Evolutionary conservation across 2,113 vertebrate species (phyloP).

Genomic region (Cyphomyrus plagiostoma): DNA sequence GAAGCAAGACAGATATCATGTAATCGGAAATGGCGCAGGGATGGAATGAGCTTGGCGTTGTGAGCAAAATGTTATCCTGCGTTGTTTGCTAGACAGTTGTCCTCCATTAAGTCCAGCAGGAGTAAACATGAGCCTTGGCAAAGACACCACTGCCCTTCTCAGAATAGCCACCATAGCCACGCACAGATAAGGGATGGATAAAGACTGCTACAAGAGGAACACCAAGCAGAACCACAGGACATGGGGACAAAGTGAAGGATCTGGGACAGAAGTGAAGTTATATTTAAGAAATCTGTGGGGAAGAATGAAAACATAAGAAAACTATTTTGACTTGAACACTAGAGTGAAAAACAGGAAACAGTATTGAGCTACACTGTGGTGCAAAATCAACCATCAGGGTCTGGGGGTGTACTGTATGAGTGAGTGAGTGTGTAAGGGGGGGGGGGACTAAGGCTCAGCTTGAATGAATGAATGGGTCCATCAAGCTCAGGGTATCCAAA

Average conservation of each 20-base stretch:
- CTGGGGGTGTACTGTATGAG: neutral
- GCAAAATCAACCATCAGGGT: neutral
- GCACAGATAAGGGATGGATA: no score
- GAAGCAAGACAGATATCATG: neutral
- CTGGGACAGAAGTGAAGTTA: neutral
- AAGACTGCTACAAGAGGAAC: neutral
- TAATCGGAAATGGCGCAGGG: neutral
- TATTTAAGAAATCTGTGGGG: neutral
- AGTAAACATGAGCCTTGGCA: neutral
- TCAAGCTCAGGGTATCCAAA: neutral
- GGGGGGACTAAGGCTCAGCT: neutral
- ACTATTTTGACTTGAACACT: neutral
- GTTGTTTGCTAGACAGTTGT: conserved; percentile 1
- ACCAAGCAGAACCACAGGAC: neutral
- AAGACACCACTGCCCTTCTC: neutral
- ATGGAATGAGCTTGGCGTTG: neutral
- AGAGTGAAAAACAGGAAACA: neutral
- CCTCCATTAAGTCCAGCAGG: neutral
- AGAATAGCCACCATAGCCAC: neutral
- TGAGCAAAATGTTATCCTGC: neutral
- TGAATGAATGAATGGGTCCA: neutral
- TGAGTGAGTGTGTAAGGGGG: neutral
- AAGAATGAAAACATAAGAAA: neutral
- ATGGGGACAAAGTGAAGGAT: neutral
- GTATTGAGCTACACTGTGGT: neutral